Base-by-base conservation (phyloP, 2,113 vertebrate species). In the Mesocricetus auratus region DNA sequence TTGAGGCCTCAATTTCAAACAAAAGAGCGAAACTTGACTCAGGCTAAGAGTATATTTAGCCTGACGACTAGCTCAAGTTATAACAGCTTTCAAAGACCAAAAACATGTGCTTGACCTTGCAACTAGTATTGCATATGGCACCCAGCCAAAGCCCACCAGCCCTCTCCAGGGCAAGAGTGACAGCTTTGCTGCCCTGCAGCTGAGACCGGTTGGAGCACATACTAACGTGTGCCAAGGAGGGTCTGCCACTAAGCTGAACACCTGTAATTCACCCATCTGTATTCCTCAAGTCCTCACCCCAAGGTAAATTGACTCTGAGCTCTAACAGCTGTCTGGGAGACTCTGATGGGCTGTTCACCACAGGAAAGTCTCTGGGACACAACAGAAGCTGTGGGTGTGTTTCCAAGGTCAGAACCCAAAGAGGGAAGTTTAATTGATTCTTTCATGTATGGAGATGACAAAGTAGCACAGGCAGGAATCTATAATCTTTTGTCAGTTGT, bases 201-300 rank as follows among this genome's bases (percentile, higher is more conserved):
- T 97, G 94, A 97, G 97, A 89, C 96, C 97, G 94, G 96, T 95
- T 97, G 95, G 94, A 97, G 82, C 96, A 95, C 94, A 95, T 96
- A 97, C 89, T 97, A 97, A 96, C 88, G 77, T 94, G 94, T 97
- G 97, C 97, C 97, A 98, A 97, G 95, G 19, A 97, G 96, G 97
- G 93, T 95, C 97, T 98, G 97, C 93, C 96, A 95, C 97, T 97
- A 97, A 96, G 95, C 95, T 94, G 97, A 98, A 98, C 97, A 98
- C 97, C 97, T 98, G 97, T 98, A 98, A 98, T 97, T 97, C 96
- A 97, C 97, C 97, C 97, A 97, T 98, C 97, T 98, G 97, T 97
- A 97, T 97, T 96, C 96, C 97, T 97, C 95, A 97, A 97, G 96
- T 96, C 93, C 93, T 98, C 94, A 94, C 97, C 97, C 97, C 97